These are phyloP conservation scores for Drosophila neocordata DNA, from an alignment of 1,140 invertebrate species.

Conservation along the genomic window DNA sequence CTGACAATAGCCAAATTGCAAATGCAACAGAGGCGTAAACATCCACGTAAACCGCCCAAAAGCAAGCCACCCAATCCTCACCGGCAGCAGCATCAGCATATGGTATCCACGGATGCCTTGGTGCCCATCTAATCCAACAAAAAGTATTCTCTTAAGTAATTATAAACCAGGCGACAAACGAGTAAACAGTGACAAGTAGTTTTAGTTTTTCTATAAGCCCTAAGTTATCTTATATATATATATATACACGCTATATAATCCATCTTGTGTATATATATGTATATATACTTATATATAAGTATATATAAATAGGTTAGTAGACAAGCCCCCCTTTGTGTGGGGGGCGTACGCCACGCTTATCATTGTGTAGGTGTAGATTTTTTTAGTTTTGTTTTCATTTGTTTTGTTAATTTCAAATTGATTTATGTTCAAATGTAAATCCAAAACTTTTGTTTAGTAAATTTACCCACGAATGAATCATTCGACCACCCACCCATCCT, in stretches of 20 bases:
- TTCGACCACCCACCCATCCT: not conserved
- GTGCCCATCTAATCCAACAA: slow-evolving; percentile 55
- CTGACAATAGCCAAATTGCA: slow-evolving; percentile 75
- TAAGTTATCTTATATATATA: slow-evolving; percentile 24
- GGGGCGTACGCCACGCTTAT: slow-evolving; percentile 13
- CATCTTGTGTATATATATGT: slow-evolving; percentile 29
- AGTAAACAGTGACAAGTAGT: slow-evolving; percentile 79
- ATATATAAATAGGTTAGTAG: slow-evolving; percentile 5
- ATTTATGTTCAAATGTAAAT: not conserved
- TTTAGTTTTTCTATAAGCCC: slow-evolving; percentile 42
- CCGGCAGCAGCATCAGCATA: not conserved
- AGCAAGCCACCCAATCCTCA: not conserved
- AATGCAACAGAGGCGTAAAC: slow-evolving; percentile 75
- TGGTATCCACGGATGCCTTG: slow-evolving; percentile 63
- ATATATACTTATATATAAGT: slow-evolving; percentile 16
- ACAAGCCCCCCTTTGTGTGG: slow-evolving; percentile 1
- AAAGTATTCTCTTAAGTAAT: slow-evolving; percentile 66
- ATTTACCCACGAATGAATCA: slow-evolving; percentile 3
- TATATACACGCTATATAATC: slow-evolving; percentile 24
- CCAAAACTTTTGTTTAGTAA: not conserved
- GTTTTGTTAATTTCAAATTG: slow-evolving; percentile 4
- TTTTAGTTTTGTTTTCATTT: not conserved
- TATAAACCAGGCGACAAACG: slow-evolving; percentile 64
- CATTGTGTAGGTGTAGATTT: slow-evolving; percentile 2
- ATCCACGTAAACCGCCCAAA: slow-evolving; percentile 75